Conservation (phyloP, 2,888 invertebrate species). For the Mythimna lalbum region DNA sequence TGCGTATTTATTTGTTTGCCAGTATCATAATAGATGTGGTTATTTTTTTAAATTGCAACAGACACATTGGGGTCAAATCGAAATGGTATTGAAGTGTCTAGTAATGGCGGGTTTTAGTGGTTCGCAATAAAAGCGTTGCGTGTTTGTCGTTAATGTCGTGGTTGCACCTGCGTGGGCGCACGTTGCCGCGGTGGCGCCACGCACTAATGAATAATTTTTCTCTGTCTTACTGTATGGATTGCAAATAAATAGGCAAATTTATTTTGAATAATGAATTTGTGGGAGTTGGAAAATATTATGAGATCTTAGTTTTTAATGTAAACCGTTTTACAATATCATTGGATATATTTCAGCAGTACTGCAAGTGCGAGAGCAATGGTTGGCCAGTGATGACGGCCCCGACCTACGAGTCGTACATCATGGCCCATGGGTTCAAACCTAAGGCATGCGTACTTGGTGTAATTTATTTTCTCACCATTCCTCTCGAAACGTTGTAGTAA, state of each 20-base stretch:
- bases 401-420: too few species aligned
- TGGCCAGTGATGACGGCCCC: too few species aligned
- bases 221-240: slow-evolving; percentile 21
- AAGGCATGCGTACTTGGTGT: too few species aligned
- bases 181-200: slow-evolving; percentile 45
- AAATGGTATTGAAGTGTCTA: slow-evolving; percentile 48
- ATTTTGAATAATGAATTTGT: slow-evolving; percentile 19
- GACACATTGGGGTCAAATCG: slow-evolving; percentile 57
- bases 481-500: too few species aligned
- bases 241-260: slow-evolving; percentile 39
- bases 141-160: slow-evolving; percentile 53
- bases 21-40: slow-evolving; percentile 45
- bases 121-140: slow-evolving; percentile 54
- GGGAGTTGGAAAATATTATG: slow-evolving; percentile 3
- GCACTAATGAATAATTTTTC: slow-evolving; percentile 32
- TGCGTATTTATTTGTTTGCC: slow-evolving; percentile 51
- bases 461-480: too few species aligned
- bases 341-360: background rate
- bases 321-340: background rate
- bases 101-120: slow-evolving; percentile 47
- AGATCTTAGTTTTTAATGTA: slow-evolving; percentile 19
- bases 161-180: slow-evolving; percentile 57
- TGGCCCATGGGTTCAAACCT: too few species aligned
- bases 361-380: background rate
- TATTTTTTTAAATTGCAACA: slow-evolving; percentile 40